phyloP scores from a whole-genome alignment of 2,888 invertebrate genomes.

The Fragum whitleyi region DNA sequence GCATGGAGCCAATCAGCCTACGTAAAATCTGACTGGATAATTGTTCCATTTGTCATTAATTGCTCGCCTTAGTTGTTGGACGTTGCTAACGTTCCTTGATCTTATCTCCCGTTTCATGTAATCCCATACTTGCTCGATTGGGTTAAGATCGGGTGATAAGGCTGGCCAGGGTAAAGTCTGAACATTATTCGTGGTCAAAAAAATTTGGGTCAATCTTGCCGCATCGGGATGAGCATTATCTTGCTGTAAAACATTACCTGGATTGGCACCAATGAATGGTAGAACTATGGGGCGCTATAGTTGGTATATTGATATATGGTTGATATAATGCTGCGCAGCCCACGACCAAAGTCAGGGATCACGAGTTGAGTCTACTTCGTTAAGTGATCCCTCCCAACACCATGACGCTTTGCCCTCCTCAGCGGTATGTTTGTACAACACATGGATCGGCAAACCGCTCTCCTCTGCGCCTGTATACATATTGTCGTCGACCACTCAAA shows the following conservation, averaged over 20 bases:
- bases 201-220: not conserved
- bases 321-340: not conserved
- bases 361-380: not conserved
- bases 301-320: too few relatives aligned
- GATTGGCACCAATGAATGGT: not conserved
- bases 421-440: not conserved
- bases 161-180: not conserved
- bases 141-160: not conserved
- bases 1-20: not conserved
- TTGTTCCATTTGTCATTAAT: not conserved
- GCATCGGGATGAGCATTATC: not conserved
- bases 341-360: not conserved
- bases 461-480: slow-evolving; percentile 5
- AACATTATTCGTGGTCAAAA: not conserved
- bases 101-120: not conserved
- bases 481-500: slow-evolving; percentile 21
- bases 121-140: not conserved
- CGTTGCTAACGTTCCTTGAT: not conserved
- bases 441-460: slow-evolving; percentile 14
- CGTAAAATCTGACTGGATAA: not conserved
- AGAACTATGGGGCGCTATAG: not conserved
- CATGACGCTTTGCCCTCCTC: not conserved
- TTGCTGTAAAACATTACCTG: not conserved
- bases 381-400: not conserved
- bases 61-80: not conserved